Percentiles rank a stretch among this genome's conserved stretches.
Evolutionary conservation across 2,113 vertebrate species (phyloP).

Genomic region (Balaeniceps rex): DNA sequence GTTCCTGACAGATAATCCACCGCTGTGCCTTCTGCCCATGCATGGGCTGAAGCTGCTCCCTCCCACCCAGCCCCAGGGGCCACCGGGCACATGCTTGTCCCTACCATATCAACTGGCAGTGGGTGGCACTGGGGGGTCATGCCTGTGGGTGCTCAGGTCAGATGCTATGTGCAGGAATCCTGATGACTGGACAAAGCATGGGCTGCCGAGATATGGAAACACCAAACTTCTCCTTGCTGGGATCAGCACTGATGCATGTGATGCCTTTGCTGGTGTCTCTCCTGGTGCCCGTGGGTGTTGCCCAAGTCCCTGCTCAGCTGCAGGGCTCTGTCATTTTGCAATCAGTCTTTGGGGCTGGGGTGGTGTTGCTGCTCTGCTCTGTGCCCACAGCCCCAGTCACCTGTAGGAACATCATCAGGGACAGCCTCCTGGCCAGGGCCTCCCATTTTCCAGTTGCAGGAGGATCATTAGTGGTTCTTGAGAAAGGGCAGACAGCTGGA

Average conservation of each 20-base stretch:
- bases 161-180: accelerated
- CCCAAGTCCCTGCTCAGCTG: background rate
- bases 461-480: background rate
- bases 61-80: background rate
- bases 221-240: too few relatives aligned
- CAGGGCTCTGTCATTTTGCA: background rate
- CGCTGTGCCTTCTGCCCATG: background rate
- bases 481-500: background rate
- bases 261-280: background rate
- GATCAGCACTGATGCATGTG: accelerated
- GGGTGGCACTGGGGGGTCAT: background rate
- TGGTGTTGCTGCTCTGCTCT: accelerated
- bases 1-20: background rate
- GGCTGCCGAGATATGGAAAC: background rate
- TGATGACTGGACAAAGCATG: accelerated
- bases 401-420: background rate
- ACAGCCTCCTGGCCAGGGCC: background rate
- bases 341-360: background rate
- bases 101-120: background rate
- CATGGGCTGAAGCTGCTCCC: background rate
- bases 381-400: accelerated
- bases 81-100: background rate
- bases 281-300: background rate
- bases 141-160: background rate
- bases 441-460: background rate